Percentiles rank a stretch among this genome's conserved stretches.
phyloP scores from a whole-genome alignment of 2,888 invertebrate species.

The Stegana nigrithorax region DNA sequence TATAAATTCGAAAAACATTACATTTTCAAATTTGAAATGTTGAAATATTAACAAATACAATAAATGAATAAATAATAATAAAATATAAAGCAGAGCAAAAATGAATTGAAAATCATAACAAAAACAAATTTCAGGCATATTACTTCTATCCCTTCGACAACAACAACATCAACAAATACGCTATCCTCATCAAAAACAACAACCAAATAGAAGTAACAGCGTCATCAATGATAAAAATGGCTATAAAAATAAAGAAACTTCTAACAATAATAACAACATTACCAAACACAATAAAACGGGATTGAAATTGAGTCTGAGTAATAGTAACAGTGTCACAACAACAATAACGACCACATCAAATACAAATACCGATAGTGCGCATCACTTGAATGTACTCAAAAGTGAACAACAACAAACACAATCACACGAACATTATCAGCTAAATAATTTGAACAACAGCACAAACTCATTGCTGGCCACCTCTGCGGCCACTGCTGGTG shows the following conservation, averaged over 20 bases:
- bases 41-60: neutral
- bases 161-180: slow-evolving; percentile 17
- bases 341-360: slow-evolving; percentile 26
- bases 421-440: neutral
- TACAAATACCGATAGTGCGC: neutral
- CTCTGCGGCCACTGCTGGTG: slow-evolving; percentile 25
- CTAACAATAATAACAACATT: neutral
- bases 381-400: too few species aligned
- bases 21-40: too few species aligned
- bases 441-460: slow-evolving; percentile 46
- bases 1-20: neutral
- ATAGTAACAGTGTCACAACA: slow-evolving; percentile 4
- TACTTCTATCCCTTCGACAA: slow-evolving; percentile 35
- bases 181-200: slow-evolving; percentile 25
- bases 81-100: slow-evolving; percentile 28
- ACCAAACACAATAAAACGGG: neutral
- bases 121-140: slow-evolving; percentile 65
- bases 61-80: slow-evolving; percentile 14
- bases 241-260: too few species aligned
- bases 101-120: slow-evolving; percentile 50
- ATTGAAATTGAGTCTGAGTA: neutral
- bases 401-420: too few species aligned
- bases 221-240: neutral
- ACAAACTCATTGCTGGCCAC: slow-evolving; percentile 35
- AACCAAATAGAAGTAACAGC: slow-evolving; percentile 27